These are phyloP conservation scores for Callospermophilus lateralis DNA, from an alignment of 2,113 vertebrate genomes.

Conservation along the genomic window DNA sequence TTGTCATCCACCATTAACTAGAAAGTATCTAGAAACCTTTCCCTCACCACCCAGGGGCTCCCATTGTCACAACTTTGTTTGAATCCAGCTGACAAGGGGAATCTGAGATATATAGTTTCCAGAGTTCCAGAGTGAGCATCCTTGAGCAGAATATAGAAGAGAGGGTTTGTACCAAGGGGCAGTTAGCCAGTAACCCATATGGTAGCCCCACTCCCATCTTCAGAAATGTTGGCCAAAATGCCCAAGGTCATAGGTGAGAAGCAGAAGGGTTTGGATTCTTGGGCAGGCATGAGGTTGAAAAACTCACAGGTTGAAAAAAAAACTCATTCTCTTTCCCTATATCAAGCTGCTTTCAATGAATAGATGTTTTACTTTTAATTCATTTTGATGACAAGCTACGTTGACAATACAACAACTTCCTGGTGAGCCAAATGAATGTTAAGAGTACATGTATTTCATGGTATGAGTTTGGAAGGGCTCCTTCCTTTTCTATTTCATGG, in stretches of 20 bases:
- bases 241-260: neutral
- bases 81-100: neutral
- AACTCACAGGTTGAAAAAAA: neutral
- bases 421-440: neutral
- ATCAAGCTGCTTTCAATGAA: neutral
- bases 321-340: neutral
- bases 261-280: neutral
- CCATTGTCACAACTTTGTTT: neutral
- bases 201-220: neutral
- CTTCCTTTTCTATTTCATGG: too few relatives aligned
- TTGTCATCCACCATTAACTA: neutral
- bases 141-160: neutral
- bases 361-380: neutral
- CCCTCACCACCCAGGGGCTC: neutral
- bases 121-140: neutral
- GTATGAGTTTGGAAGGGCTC: too few relatives aligned
- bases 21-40: neutral
- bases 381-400: slow-evolving; percentile 1
- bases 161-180: neutral
- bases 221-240: neutral
- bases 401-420: neutral
- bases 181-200: neutral
- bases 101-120: neutral
- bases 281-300: too few relatives aligned
- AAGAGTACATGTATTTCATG: neutral